Conservation (phyloP, 2,113 vertebrate species). For the Sorex araneus region DNA sequence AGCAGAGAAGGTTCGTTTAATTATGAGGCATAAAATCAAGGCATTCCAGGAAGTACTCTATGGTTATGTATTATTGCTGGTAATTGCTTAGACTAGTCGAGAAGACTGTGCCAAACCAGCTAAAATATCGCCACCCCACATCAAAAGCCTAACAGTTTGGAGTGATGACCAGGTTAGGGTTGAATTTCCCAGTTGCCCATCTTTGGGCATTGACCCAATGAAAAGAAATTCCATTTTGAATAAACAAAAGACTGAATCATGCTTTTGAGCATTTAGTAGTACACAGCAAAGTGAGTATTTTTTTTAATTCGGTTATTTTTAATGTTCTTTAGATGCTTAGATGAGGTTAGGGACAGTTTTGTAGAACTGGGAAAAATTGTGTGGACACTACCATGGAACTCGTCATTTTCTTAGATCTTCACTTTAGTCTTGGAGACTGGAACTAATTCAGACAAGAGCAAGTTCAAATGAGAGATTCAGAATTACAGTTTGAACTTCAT, state of each 20-base stretch:
- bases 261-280: background rate
- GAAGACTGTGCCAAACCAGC: background rate
- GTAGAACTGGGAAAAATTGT: background rate
- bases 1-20: conserved; percentile 61
- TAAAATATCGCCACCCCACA: background rate
- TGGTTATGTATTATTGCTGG: background rate
- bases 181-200: background rate
- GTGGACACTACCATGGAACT: background rate
- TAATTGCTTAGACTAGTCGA: background rate
- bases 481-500: background rate
- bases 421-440: background rate
- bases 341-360: background rate
- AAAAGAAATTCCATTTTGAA: background rate
- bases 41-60: conserved; percentile 6
- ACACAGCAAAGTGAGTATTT: background rate
- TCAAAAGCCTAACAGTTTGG: conserved; percentile 12
- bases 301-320: background rate
- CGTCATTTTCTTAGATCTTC: background rate
- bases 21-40: conserved; percentile 23
- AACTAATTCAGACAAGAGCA: background rate
- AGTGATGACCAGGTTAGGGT: background rate
- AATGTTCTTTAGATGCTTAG: background rate
- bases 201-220: background rate
- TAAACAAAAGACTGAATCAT: background rate
- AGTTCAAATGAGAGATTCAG: background rate